These are phyloP conservation scores for Seriola aureovittata DNA, from an alignment of 2,113 vertebrate species.

Conservation along the genomic window DNA sequence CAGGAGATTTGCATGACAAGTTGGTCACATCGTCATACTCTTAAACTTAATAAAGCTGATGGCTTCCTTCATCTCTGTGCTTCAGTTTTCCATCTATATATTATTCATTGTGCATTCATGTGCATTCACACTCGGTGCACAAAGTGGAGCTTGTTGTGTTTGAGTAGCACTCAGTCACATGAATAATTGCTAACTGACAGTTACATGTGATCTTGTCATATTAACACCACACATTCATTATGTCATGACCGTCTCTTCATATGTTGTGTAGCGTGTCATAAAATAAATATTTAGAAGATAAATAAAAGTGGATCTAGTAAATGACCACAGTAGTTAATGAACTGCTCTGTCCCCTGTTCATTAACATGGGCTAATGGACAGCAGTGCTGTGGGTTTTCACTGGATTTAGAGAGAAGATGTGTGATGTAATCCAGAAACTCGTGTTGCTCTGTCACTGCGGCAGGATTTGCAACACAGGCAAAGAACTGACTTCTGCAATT, in stretches of 20 bases:
- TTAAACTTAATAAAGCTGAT: conserved; percentile 56
- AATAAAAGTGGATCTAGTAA: not conserved
- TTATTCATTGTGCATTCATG: conserved; percentile 58
- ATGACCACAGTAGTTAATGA: not conserved
- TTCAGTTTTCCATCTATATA: conserved; percentile 31
- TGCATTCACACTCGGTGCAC: conserved; percentile 32
- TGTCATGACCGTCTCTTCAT: conserved; percentile 1
- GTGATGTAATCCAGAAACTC: conserved; percentile 53
- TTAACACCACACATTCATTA: conserved; percentile 5
- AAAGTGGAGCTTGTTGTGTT: conserved; percentile 55
- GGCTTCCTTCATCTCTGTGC: conserved; percentile 30
- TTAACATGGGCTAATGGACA: conserved; percentile 25
- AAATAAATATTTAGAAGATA: conserved; percentile 4
- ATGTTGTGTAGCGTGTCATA: not conserved
- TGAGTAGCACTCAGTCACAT: conserved; percentile 55
- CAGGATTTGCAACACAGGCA: conserved; percentile 52
- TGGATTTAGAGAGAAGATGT: conserved; percentile 36
- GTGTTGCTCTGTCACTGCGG: conserved; percentile 59
- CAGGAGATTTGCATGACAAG: conserved; percentile 73
- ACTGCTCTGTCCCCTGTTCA: not conserved
- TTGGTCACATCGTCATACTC: conserved; percentile 49
- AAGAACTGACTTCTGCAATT: conserved; percentile 42
- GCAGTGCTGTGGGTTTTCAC: conserved; percentile 39
- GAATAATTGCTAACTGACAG: conserved; percentile 42
- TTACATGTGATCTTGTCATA: conserved; percentile 37